Evolutionary conservation across 2,797 vertebrate species (phyloP).

Genomic region (Melanotaenia parkinsoni): DNA sequence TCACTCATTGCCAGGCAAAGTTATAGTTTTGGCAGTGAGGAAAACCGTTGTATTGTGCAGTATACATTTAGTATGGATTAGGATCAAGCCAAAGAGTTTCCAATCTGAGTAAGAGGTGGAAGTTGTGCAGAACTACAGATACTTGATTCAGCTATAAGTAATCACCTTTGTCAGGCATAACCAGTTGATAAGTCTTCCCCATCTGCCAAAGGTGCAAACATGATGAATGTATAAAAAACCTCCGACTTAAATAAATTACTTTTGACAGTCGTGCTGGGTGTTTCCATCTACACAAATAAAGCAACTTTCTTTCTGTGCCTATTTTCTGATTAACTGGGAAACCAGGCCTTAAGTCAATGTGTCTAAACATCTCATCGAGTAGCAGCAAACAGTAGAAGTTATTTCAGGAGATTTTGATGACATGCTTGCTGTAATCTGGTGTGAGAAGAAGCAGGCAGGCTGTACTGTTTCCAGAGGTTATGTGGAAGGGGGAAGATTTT

Average conservation of each 20-base stretch:
- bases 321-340: neutral
- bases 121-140: neutral
- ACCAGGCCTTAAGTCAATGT: neutral
- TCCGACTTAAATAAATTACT: neutral
- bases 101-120: neutral
- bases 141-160: neutral
- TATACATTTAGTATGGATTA: neutral
- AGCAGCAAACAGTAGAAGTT: constrained; percentile 1
- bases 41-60: no score
- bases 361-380: constrained; percentile 1
- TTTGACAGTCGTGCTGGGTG: neutral
- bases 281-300: neutral
- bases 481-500: constrained; percentile 6
- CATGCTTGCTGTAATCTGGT: neutral
- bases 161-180: no score
- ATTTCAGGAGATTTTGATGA: constrained; percentile 5
- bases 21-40: no score
- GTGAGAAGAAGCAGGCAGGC: constrained; percentile 17
- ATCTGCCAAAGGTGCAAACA: neutral
- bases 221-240: neutral
- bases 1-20: neutral
- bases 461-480: constrained; percentile 1
- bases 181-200: neutral
- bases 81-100: neutral
- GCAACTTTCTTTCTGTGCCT: neutral